These are phyloP conservation scores for Mastomys coucha DNA, from an alignment of 2,113 vertebrate genomes.

Conservation along the genomic window DNA sequence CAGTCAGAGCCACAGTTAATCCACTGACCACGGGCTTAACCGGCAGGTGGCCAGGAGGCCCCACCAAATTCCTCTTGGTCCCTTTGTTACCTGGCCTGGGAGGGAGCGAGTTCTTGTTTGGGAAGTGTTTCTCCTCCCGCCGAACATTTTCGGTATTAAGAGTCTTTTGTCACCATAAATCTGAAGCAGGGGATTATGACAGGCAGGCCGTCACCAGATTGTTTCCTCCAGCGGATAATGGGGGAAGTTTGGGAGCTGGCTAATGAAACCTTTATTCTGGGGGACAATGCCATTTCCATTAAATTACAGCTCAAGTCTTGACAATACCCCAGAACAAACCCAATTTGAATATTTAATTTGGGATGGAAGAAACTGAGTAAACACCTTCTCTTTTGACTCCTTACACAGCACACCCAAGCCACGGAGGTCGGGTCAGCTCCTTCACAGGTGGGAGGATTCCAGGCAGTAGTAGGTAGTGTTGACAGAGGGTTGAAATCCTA, in stretches of 20 bases:
- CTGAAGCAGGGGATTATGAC: slow-evolving; percentile 91
- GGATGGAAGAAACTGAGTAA: slow-evolving; percentile 69
- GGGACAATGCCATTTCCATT: slow-evolving; percentile 83
- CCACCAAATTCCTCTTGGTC: slow-evolving; percentile 86
- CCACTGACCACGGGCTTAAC: slow-evolving; percentile 91
- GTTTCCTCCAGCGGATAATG: slow-evolving; percentile 88
- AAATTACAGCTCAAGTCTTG: slow-evolving; percentile 76
- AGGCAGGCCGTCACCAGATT: slow-evolving; percentile 89
- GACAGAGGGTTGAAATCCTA: neutral
- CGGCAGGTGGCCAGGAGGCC: slow-evolving; percentile 90
- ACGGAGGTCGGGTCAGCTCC: neutral
- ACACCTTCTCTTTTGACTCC: slow-evolving; percentile 36
- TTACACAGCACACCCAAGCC: neutral
- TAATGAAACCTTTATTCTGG: slow-evolving; percentile 89
- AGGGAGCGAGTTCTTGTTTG: slow-evolving; percentile 89
- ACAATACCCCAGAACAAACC: slow-evolving; percentile 71
- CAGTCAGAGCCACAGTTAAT: slow-evolving; percentile 88
- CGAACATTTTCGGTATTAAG: slow-evolving; percentile 90
- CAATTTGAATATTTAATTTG: slow-evolving; percentile 83
- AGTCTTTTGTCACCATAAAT: slow-evolving; percentile 88
- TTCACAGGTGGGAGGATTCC: neutral
- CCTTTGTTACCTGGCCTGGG: slow-evolving; percentile 91
- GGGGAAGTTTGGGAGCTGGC: slow-evolving; percentile 87
- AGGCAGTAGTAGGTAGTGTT: neutral
- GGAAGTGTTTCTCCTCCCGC: slow-evolving; percentile 92